Evolutionary conservation across 2,113 vertebrate species (phyloP).

Genomic region (Eolophus roseicapilla): DNA sequence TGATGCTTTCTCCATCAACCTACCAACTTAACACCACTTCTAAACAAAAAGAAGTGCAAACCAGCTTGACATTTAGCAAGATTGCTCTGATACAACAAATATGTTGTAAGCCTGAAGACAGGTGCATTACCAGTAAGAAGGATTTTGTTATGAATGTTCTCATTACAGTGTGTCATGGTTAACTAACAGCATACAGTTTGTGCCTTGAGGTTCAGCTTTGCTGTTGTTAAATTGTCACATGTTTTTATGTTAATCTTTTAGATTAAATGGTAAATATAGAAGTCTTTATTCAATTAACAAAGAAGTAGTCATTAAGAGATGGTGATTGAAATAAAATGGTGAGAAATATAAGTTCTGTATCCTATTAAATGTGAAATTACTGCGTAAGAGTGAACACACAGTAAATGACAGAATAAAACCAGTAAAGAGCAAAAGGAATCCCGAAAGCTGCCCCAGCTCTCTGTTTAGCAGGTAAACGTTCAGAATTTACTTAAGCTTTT

Average conservation of each 20-base stretch:
- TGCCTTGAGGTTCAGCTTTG: constrained; percentile 48
- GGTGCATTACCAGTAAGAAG: constrained; percentile 32
- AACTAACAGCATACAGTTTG: constrained; percentile 30
- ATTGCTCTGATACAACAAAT: constrained; percentile 41
- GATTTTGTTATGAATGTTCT: constrained; percentile 59
- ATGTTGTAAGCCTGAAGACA: constrained; percentile 50
- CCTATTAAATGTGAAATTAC: constrained; percentile 2
- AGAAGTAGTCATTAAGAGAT: not conserved
- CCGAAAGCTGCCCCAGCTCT: not conserved
- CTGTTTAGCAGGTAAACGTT: not conserved
- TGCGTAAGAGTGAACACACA: not conserved
- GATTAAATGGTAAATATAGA: constrained; percentile 38
- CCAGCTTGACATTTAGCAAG: constrained; percentile 8
- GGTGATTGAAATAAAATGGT: not conserved
- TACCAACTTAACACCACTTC: not conserved
- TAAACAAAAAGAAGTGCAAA: constrained; percentile 14
- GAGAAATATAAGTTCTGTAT: not conserved
- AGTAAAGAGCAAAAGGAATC: not conserved
- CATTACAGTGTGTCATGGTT: constrained; percentile 41
- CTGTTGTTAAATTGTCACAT: constrained; percentile 9
- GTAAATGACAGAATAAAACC: not conserved
- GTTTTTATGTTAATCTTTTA: constrained; percentile 48
- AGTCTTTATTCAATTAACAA: constrained; percentile 37
- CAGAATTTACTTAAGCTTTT: not conserved
- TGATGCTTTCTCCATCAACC: not conserved